Percentiles rank a stretch among this genome's conserved stretches.
Conservation (phyloP, 2,113 vertebrate genomes). For the Plotosus lineatus region DNA sequence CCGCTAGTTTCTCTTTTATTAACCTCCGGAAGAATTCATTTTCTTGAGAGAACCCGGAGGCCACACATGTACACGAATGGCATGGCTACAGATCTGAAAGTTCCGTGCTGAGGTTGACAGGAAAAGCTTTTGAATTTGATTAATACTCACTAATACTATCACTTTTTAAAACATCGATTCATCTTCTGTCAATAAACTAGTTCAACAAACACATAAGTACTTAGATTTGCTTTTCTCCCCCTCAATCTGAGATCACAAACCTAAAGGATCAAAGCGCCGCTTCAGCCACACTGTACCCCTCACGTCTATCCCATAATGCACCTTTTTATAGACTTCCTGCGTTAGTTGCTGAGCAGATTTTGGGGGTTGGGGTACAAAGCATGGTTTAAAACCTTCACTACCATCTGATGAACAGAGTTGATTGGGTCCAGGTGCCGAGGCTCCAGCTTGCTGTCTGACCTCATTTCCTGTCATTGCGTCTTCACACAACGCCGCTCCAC, state of each 20-base stretch:
- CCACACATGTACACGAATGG: neutral
- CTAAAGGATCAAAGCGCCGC: neutral
- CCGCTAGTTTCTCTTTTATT: neutral
- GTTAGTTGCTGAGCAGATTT: constrained; percentile 22
- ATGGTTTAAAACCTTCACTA: constrained; percentile 80
- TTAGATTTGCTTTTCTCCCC: neutral
- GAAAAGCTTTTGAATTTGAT: neutral
- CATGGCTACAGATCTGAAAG: constrained; percentile 3
- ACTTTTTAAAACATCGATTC: neutral
- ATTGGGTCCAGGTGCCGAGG: constrained; percentile 84
- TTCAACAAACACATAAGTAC: neutral
- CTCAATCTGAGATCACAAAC: neutral
- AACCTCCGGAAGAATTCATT: constrained; percentile 11
- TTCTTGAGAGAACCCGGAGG: constrained; percentile 5
- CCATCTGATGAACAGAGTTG: constrained; percentile 68
- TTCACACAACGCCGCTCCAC: constrained; percentile 49
- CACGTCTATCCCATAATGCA: constrained; percentile 11
- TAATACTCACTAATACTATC: neutral
- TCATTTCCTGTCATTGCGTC: constrained; percentile 85
- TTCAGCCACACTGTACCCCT: constrained; percentile 11
- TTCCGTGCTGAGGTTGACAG: neutral
- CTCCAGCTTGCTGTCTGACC: constrained; percentile 83
- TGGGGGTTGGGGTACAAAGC: constrained; percentile 30
- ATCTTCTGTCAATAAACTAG: neutral
- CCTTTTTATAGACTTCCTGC: constrained; percentile 39